Percentiles rank a stretch among this genome's conserved stretches.
Conservation (phyloP, 2,113 vertebrate species). For the Egretta garzetta region DNA sequence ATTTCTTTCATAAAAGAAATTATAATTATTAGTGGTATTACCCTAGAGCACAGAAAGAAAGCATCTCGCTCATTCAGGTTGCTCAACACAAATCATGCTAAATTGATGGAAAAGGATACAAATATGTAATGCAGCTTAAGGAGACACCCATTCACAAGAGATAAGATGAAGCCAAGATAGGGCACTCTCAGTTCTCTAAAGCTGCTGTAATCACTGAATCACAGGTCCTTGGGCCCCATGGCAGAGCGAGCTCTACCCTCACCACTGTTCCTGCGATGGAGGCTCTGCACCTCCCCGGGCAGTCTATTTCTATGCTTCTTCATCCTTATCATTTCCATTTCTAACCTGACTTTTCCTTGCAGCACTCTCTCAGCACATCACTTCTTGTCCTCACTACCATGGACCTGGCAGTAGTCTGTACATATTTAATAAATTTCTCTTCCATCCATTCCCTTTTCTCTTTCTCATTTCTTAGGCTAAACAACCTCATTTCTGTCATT, state of each 20-base stretch:
- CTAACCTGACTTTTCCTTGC: conserved; percentile 8
- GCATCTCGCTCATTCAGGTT: background rate
- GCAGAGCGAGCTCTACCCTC: background rate
- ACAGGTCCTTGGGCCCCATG: background rate
- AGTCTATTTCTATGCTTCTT: conserved; percentile 9
- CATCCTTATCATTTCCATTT: background rate
- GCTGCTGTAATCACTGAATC: background rate
- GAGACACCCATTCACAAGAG: background rate
- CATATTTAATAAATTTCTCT: background rate
- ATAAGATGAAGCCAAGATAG: background rate
- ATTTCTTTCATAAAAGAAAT: background rate
- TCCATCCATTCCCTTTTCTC: background rate
- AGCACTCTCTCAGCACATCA: background rate
- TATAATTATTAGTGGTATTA: background rate
- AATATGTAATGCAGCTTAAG: background rate
- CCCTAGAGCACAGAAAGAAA: background rate
- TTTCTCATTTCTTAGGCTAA: background rate
- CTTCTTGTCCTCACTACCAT: background rate
- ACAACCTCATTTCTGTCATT: background rate
- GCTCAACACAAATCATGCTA: background rate
- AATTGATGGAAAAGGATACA: background rate
- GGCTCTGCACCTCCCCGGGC: background rate
- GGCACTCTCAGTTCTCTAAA: background rate
- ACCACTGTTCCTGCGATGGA: background rate
- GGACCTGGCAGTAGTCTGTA: background rate